Base-by-base conservation (phyloP, 2,797 vertebrate species). In the Pseudochirops corinnae region DNA sequence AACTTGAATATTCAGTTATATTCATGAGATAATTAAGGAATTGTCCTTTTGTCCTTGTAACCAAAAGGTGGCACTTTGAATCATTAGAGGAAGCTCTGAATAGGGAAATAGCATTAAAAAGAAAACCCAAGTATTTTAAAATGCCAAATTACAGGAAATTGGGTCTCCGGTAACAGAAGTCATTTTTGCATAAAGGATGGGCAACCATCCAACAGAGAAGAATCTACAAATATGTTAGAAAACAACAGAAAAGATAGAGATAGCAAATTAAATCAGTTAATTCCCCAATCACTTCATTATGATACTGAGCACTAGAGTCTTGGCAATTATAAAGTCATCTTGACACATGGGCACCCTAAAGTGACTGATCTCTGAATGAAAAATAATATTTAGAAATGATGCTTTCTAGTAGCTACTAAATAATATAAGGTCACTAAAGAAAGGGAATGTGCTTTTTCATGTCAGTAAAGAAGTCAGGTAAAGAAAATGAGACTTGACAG, bases 391-490 rank as follows among this genome's bases (percentile, higher is more conserved):
- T 95, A 92, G 90, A 97, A 93, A 94, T 82, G 95, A 95, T 94
- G 96, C 58, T 97, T 96, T 58, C 10, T 62, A 90, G 92, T 57
- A 91, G 95, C 67, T 74, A 91, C 7, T 11, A 74, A 95, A 94
- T 97, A 95, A 39, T 95, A 95, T 91, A 97, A 97, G 67, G 53
- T 95, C 96, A 96, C 93, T 96, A 94, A 97, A 97, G 92, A 96
- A 46, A 92, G 55, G 92, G 95, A 90, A 53, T 56, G 95, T 87
- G 90, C 13, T 96, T 97, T 97, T 95, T 97, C 97, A 97, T 95
- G 90, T 98, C 55, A 91, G 98, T 98, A 99, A 93, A 95, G 96
- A 98, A 98, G 98, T 98, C 98, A 98, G 98, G 97, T 95, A 98
- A 97, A 92, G 95, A 97, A 98, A 97, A 98, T 97, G 98, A 98